Percentiles rank a stretch among this genome's conserved stretches.
Conservation (phyloP, 2,888 invertebrate genomes). For the Lomographa bimaculata region DNA sequence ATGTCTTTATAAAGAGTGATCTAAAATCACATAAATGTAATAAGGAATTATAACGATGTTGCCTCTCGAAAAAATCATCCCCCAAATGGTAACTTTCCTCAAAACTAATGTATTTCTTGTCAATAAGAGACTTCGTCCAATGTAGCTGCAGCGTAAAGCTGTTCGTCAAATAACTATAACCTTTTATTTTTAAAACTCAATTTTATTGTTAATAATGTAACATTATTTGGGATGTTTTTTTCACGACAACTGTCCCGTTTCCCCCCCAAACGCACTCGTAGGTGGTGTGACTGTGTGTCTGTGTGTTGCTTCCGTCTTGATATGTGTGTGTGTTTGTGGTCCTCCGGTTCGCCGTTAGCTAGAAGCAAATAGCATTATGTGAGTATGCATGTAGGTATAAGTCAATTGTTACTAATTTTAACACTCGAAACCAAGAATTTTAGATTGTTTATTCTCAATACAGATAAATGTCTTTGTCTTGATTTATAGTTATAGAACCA, state of each 20-base stretch:
- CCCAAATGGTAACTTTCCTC: constrained; percentile 26
- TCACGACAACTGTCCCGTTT: constrained; percentile 54
- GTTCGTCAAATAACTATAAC: no score
- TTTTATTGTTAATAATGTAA: neutral
- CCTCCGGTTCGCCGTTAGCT: constrained; percentile 76
- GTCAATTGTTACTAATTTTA: constrained; percentile 17
- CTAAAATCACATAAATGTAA: constrained; percentile 72
- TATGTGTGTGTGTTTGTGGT: constrained; percentile 79
- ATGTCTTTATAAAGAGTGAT: constrained; percentile 81
- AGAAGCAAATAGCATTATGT: constrained; percentile 78
- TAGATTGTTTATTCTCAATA: constrained; percentile 4
- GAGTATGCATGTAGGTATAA: constrained; percentile 57
- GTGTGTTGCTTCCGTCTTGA: constrained; percentile 78
- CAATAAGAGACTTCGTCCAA: no score
- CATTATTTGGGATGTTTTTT: constrained; percentile 41
- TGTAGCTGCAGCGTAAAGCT: no score
- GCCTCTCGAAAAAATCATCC: constrained; percentile 58
- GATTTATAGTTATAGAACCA: neutral
- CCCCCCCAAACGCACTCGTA: constrained; percentile 55
- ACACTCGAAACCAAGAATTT: constrained; percentile 2
- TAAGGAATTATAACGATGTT: constrained; percentile 73
- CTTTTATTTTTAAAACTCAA: no score
- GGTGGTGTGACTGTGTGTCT: constrained; percentile 70
- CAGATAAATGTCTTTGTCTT: constrained; percentile 5
- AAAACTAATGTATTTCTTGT: constrained; percentile 9